Evolutionary conservation across 2,888 invertebrate genomes (phyloP), one percentile per base, ranked within the genome.

Genomic region (Lutraria lutraria): DNA sequence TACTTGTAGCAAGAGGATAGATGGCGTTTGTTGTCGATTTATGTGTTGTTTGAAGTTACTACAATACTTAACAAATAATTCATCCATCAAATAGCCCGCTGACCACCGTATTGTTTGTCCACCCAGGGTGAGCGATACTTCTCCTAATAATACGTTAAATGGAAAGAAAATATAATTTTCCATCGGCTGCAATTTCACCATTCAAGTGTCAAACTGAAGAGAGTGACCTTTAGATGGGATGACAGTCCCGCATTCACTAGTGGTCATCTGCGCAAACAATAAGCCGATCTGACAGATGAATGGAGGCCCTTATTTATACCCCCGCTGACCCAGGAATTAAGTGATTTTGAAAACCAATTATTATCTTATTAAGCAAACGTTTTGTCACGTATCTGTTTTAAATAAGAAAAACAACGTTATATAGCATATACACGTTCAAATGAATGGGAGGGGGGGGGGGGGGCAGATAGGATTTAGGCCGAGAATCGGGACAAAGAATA

Each of bases 171-270:
- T 85, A 85, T 53, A 79, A 80, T 80, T 53, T 56, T 80, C 79
- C 60, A 52, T 43, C n/a, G 21, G 34, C 25, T n/a, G 25, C 72
- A 60, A 25, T 79, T 60, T 34, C 43, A 19, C 85, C 56, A 85
- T 85, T 85, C 80, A 85, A 85, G 85, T 85, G 85, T 85, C 85
- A 85, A 25, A 85, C 53, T n/a, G 43, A 56, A 76, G 76, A 53
- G 43, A 76, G 76, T 84, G 84, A 84, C 84, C 84, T 54, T 43
- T 54, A 76, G 72, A 31, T 19, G 43, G 43, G 34, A 81, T 76
- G 84, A 84, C 21, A 84, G 54, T 53, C 54, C 31, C 53, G 53
- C 25, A 72, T 53, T 76, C 54, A 43, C 12, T n/a, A 31, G 25
- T 16, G 76, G 76, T 76, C 25, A 34, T 25, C 84, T 54, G 84